Base-by-base conservation (phyloP, 2,888 invertebrate species). In the Chesias legatella region DNA sequence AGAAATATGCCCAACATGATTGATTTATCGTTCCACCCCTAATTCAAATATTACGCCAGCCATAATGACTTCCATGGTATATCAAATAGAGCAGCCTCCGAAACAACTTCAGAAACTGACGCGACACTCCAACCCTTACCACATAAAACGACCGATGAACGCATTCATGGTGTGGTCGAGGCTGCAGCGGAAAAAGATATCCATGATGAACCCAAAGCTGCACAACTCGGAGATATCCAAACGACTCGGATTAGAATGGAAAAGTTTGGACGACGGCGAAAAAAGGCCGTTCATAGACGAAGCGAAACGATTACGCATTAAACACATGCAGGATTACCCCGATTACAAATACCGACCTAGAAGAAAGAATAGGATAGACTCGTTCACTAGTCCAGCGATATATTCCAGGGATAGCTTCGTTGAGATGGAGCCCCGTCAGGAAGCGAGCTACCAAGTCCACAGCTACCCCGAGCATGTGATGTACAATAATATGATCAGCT, bases 81-180 rank as follows among this genome's bases (percentile, higher is more conserved):
- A 77, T 51, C 73, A 71, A 52, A 48, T 80, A 41, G 77, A 80
- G n/a, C 57, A 65, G 8, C 45, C 62, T 9, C 36, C 63, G n/a
- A 79, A 80, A 54, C 66, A 70, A 17, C 51, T 62, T 9, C 63
- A 68, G 10, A 83, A 83, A 51, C 38, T 79, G 30, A 62, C 83
- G 26, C 92, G 94, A 51, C 92, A 95, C 8, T 61, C 79, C 0
- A 85, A 83, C 31, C 83, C 85, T 0, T 86, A 81, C 42, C 96
- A 98, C 77, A 97, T 98, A 62, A 98, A 98, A 74, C 89, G 98
- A 55, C 98, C 98, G 7, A 98, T 98, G 98, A 98, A 98, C 80
- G 98, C 98, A 0, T 98, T 98, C 85, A 98, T 98, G 98, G 98
- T 98, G 7, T 98, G 98, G 98, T 97, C 97, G 6, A 86, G 98